Base-by-base conservation (phyloP, 2,797 vertebrate genomes). In the Crocodylus rhombifer region DNA sequence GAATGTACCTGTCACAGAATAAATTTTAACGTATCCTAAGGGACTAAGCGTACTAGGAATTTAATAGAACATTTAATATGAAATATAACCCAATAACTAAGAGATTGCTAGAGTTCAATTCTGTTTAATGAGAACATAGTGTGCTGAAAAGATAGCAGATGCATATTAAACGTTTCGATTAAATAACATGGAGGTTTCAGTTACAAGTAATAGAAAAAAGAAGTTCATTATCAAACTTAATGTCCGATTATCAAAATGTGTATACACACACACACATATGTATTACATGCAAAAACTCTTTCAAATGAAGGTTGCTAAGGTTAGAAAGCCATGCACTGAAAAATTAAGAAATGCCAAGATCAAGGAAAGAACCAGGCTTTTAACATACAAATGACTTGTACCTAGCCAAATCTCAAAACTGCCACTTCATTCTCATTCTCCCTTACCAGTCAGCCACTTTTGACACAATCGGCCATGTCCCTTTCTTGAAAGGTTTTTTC, bases 1-100 rank as follows among this genome's bases (percentile, higher is more conserved):
- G 91, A 96, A 94, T 91, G 89, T 94, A 92, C 92, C 84, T 93
- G 90, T 93, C 92, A 86, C 2, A 90, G 92, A 91, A 93, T 83
- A 89, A 93, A 96, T 95, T 95, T 91, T 82, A 95, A 2, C 62
- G 30, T 83, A 88, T 95, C 84, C 67, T 89, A 82, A 90, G 93
- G 67, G 88, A 97, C 91, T 73, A 26, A 89, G 75, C 15, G 3
- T 81, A 83, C 84, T 65, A 80, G 79, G 92, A 93, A 90, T 90
- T 93, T 92, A 96, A 91, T 80, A 94, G 90, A 84, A 92, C 26
- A 62, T 87, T 94, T 94, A 86, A 84, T 92, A 80, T 79, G 85
- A 95, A 96, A 91, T 94, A 79, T 73, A 96, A 85, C 23, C 56
- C 57, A 80, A 26, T 95, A 87, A 67, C 28, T 63, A 71, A 88